A percentile compares a stretch with the other conserved stretches of the same genome.
Evolutionary conservation across 2,797 vertebrate genomes (phyloP).

Genomic region (Rhinella marina): DNA sequence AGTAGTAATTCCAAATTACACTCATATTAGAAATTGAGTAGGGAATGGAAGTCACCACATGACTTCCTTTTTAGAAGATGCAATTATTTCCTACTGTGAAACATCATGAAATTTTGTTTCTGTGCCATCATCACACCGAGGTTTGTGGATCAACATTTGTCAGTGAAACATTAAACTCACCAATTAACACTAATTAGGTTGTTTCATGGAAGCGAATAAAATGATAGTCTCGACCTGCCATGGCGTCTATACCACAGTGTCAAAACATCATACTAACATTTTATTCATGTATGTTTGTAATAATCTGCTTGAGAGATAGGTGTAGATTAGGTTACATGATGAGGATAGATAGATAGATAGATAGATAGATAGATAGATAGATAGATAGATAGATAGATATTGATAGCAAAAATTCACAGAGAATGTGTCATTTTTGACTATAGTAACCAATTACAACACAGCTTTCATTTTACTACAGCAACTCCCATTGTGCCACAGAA

Average conservation of each 20-base stretch:
- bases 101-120: constrained; percentile 8
- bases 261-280: neutral
- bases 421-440: too few species aligned
- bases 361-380: neutral
- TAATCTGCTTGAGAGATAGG: neutral
- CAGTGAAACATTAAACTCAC: constrained; percentile 11
- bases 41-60: neutral
- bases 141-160: constrained; percentile 23
- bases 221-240: neutral
- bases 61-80: constrained; percentile 14
- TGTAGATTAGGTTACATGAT: too few species aligned
- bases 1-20: neutral
- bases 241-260: neutral
- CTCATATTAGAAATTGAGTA: neutral
- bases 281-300: neutral
- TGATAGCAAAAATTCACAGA: too few species aligned
- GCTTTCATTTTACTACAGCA: too few species aligned
- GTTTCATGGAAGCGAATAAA: neutral
- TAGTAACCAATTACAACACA: too few species aligned
- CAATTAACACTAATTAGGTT: constrained; percentile 18
- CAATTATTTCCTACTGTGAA: constrained; percentile 25
- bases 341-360: neutral
- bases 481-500: too few species aligned
- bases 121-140: constrained; percentile 11
- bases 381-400: neutral